These are phyloP conservation scores for Microctonus hyperodae DNA, from an alignment of 2,888 invertebrate genomes.

Conservation along the genomic window DNA sequence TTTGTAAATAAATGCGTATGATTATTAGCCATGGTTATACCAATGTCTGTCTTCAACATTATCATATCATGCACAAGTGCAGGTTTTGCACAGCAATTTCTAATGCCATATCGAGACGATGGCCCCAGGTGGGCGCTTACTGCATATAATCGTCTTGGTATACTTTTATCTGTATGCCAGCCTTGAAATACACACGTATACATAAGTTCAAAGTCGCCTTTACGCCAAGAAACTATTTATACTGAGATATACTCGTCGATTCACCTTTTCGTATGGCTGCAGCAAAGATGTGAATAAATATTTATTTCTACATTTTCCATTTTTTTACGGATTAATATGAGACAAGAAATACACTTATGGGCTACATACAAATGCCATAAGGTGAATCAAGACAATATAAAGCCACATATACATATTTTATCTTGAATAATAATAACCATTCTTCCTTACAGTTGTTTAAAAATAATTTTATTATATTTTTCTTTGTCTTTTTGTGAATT, in stretches of 20 bases:
- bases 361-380: neutral
- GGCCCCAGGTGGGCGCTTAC: constrained; percentile 41
- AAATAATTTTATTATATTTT: neutral
- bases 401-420: neutral
- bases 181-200: neutral
- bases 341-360: neutral
- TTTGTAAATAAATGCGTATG: neutral
- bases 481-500: neutral
- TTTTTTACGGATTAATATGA: neutral
- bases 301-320: neutral
- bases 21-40: constrained; percentile 17
- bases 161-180: neutral
- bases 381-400: constrained; percentile 4
- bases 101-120: constrained; percentile 45
- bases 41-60: constrained; percentile 32
- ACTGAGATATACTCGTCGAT: constrained; percentile 14
- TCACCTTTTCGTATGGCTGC: constrained; percentile 1
- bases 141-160: neutral
- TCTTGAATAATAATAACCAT: neutral
- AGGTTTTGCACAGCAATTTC: constrained; percentile 32
- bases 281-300: constrained; percentile 2
- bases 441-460: neutral
- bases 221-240: constrained; percentile 2
- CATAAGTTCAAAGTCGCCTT: neutral
- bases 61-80: constrained; percentile 39